Conservation (phyloP, 1,140 invertebrate species). For the Antheraea mylitta region DNA sequence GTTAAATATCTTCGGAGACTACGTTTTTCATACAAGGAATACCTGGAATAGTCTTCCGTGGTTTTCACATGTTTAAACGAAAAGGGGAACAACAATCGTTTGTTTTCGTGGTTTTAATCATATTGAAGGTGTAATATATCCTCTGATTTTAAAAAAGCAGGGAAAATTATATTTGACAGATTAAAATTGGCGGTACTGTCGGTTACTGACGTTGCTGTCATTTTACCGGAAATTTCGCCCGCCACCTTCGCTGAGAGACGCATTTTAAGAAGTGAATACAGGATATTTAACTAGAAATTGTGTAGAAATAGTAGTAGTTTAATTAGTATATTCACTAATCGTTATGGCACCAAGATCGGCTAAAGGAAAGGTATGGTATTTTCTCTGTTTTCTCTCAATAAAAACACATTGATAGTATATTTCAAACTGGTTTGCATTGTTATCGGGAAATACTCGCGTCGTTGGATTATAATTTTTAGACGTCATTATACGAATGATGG, state of each 20-base stretch:
- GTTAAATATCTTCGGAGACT: no score
- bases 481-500: neutral
- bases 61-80: no score
- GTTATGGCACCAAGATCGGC: constrained; percentile 64
- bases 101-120: no score
- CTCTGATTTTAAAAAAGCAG: neutral
- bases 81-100: no score
- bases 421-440: constrained; percentile 38
- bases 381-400: constrained; percentile 4
- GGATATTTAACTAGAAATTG: constrained; percentile 40
- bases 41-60: no score
- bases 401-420: constrained; percentile 2
- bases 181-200: constrained; percentile 58
- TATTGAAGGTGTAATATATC: no score
- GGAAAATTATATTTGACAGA: constrained; percentile 17
- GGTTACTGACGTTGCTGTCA: constrained; percentile 54
- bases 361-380: constrained; percentile 55
- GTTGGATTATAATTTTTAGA: constrained; percentile 3
- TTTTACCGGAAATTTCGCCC: constrained; percentile 63
- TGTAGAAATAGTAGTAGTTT: constrained; percentile 35
- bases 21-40: no score
- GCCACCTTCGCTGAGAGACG: constrained; percentile 50
- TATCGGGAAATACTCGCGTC: constrained; percentile 25
- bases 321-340: constrained; percentile 31
- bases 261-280: constrained; percentile 38